A percentile compares a stretch with the other conserved stretches of the same genome.
Evolutionary conservation across 1,140 invertebrate genomes (phyloP).

Genomic region (Meloidogyne floridensis): DNA sequence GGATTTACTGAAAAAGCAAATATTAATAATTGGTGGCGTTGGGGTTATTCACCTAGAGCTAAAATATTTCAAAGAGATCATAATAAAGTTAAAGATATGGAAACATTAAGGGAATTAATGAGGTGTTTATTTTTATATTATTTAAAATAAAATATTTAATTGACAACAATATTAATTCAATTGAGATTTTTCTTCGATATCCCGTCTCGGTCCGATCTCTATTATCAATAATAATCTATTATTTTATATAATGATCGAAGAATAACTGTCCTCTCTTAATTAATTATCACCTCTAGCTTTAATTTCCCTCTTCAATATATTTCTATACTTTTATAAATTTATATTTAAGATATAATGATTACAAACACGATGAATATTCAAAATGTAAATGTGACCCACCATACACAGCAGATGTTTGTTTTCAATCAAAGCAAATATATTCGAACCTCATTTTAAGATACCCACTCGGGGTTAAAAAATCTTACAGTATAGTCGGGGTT

Average conservation of each 20-base stretch:
- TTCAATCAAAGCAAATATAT: conserved; percentile 66
- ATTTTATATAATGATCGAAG: no score
- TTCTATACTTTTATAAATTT: not conserved
- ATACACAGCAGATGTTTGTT: conserved; percentile 72
- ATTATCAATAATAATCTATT: no score
- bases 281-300: no score
- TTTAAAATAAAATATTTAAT: no score
- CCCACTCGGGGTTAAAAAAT: no score
- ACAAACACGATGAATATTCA: conserved; percentile 73
- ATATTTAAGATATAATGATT: conserved; percentile 32
- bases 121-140: conserved; percentile 66
- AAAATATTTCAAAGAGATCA: conserved; percentile 74
- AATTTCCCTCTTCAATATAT: no score
- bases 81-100: conserved; percentile 69
- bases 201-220: no score
- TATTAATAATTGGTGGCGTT: conserved; percentile 73
- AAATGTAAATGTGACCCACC: conserved; percentile 76
- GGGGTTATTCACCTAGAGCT: conserved; percentile 72
- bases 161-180: no score
- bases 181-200: no score
- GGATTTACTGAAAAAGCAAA: conserved; percentile 64
- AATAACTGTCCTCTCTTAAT: no score
- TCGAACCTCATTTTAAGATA: no score
- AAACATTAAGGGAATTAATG: conserved; percentile 73
- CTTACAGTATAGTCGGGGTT: no score